Conservation (phyloP, 1,140 invertebrate genomes). For the Papilio glaucus region DNA sequence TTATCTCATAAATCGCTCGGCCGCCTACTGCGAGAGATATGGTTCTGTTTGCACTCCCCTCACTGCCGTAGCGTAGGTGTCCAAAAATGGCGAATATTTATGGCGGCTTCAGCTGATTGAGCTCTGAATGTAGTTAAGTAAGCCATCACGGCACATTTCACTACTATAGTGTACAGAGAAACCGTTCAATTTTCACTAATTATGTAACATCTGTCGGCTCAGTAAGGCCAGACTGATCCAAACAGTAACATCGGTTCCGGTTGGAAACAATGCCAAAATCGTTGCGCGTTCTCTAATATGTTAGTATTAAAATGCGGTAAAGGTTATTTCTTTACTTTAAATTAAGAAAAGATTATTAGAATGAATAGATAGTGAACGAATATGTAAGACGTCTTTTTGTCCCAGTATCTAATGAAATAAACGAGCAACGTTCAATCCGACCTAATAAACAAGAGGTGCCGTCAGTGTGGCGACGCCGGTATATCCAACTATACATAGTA, state of each 20-base stretch:
- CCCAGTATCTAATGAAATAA: constrained; percentile 28
- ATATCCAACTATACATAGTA: not conserved
- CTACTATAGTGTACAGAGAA: too few relatives aligned
- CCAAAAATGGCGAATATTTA: not conserved
- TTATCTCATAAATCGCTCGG: constrained; percentile 6
- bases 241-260: too few relatives aligned
- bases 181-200: too few relatives aligned
- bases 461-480: constrained; percentile 25
- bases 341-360: too few relatives aligned
- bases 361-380: not conserved
- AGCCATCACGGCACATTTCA: not conserved
- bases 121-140: not conserved
- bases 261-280: too few relatives aligned
- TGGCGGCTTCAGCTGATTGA: not conserved
- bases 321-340: too few relatives aligned
- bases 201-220: too few relatives aligned
- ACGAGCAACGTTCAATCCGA: constrained; percentile 26
- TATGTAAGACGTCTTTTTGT: not conserved
- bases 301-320: too few relatives aligned
- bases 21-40: constrained; percentile 6
- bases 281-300: too few relatives aligned
- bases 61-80: not conserved
- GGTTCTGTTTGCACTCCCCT: not conserved
- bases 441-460: constrained; percentile 34
- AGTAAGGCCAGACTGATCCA: too few relatives aligned